phyloP scores from a whole-genome alignment of 2,888 invertebrate genomes.

The Parascotia fuliginaria region DNA sequence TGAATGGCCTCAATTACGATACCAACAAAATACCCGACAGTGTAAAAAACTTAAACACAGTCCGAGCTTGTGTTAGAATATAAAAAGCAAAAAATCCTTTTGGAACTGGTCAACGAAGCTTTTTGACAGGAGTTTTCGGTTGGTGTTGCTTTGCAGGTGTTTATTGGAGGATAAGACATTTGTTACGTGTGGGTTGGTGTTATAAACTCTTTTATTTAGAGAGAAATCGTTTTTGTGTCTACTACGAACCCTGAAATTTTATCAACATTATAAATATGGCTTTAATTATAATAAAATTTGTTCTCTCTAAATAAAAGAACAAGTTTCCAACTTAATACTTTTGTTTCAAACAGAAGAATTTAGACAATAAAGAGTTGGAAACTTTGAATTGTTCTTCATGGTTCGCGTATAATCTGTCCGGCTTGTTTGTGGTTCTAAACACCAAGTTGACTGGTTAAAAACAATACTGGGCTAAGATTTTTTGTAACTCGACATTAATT shows the following conservation, averaged over 20 bases:
- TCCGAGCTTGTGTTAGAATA: conserved; percentile 43
- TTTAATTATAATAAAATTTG: not conserved
- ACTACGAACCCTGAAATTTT: no score
- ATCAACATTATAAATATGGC: no score
- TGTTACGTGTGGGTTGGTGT: not conserved
- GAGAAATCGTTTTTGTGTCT: conserved; percentile 1
- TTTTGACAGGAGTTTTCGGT: conserved; percentile 33
- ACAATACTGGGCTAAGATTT: no score
- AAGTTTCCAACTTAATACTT: conserved; percentile 29
- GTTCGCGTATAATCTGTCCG: conserved; percentile 8
- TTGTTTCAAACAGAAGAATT: conserved; percentile 11
- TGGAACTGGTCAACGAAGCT: conserved; percentile 47
- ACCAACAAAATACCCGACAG: conserved; percentile 35
- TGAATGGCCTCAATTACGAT: conserved; percentile 48
- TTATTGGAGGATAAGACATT: conserved; percentile 34
- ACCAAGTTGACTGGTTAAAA: conserved; percentile 38
- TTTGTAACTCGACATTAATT: no score
- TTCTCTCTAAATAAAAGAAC: conserved; percentile 25
- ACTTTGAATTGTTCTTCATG: conserved; percentile 11
- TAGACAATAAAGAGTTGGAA: conserved; percentile 20
- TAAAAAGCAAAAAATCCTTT: conserved; percentile 55
- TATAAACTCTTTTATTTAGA: conserved; percentile 22
- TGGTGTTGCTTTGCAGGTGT: conserved; percentile 51
- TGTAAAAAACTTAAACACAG: conserved; percentile 45
- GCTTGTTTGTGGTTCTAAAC: conserved; percentile 16